phyloP scores from a whole-genome alignment of 1,140 invertebrate species.

The Papilio glaucus region DNA sequence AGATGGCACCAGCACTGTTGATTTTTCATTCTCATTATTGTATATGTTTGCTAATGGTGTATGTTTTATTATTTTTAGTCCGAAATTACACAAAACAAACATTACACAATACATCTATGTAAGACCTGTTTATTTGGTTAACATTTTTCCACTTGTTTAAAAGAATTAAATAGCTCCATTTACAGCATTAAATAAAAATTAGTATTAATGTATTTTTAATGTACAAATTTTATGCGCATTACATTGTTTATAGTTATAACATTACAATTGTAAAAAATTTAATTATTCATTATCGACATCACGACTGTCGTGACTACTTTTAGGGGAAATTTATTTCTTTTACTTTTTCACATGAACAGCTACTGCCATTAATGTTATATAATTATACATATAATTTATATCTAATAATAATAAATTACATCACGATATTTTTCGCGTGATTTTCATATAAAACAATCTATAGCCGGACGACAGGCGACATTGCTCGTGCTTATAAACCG shows the following conservation, averaged over 20 bases:
- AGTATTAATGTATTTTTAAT: background rate
- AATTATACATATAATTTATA: background rate
- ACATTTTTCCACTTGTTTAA: too few relatives aligned
- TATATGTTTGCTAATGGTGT: too few relatives aligned
- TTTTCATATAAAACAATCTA: background rate
- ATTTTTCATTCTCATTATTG: too few relatives aligned
- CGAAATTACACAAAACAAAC: too few relatives aligned
- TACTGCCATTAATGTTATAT: background rate
- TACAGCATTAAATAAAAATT: background rate
- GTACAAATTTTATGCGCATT: background rate
- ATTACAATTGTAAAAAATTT: background rate
- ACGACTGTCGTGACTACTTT: constrained; percentile 12
- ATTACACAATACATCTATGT: too few relatives aligned
- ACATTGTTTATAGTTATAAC: background rate
- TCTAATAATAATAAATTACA: background rate
- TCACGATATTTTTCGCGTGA: constrained; percentile 16
- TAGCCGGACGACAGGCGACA: background rate
- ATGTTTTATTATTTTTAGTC: too few relatives aligned
- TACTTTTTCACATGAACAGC: constrained; percentile 23
- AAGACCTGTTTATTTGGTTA: too few relatives aligned
- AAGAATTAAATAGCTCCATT: too few relatives aligned
- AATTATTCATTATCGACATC: background rate
- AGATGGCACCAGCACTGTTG: too few relatives aligned
- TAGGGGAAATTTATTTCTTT: constrained; percentile 9
- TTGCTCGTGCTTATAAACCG: background rate